These are phyloP conservation scores for Doryteuthis pealeii DNA, from an alignment of 1,140 invertebrate genomes.

Conservation along the genomic window DNA sequence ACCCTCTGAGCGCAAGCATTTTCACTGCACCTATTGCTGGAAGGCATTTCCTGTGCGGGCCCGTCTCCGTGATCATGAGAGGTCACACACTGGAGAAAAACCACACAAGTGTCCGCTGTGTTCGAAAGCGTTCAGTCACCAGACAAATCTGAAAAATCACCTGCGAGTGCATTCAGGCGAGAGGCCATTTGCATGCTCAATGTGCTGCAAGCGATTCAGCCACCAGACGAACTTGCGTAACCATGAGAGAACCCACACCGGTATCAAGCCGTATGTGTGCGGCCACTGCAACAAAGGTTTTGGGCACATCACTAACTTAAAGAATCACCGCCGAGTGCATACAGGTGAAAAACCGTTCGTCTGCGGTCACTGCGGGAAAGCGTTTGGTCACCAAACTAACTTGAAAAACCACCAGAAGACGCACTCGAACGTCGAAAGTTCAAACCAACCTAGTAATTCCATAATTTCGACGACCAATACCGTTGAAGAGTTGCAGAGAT, in stretches of 20 bases:
- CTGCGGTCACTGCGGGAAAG: constrained; percentile 45
- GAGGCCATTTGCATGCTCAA: constrained; percentile 55
- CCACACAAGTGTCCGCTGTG: constrained; percentile 37
- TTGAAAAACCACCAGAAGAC: constrained; percentile 15
- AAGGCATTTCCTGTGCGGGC: constrained; percentile 17
- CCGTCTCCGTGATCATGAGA: constrained; percentile 88
- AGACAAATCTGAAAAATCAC: constrained; percentile 46
- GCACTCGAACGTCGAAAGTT: background rate
- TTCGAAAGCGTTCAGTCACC: constrained; percentile 46
- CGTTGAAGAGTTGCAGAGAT: background rate
- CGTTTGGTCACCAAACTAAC: constrained; percentile 52
- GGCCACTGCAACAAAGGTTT: constrained; percentile 43
- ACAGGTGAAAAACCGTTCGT: constrained; percentile 48
- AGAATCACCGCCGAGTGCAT: constrained; percentile 44
- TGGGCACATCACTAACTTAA: constrained; percentile 43
- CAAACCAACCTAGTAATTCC: background rate
- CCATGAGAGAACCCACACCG: constrained; percentile 59
- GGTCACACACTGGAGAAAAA: constrained; percentile 23
- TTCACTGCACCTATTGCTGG: constrained; percentile 72
- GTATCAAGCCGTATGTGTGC: constrained; percentile 74
- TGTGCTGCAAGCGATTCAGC: constrained; percentile 60
- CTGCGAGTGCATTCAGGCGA: constrained; percentile 73
- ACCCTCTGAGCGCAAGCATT: background rate
- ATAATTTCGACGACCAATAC: too few species aligned
- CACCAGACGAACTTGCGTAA: constrained; percentile 59